A percentile compares a stretch with the other conserved stretches of the same genome.
phyloP scores from a whole-genome alignment of 2,113 vertebrate genomes.

The Rhynchomys soricoides region DNA sequence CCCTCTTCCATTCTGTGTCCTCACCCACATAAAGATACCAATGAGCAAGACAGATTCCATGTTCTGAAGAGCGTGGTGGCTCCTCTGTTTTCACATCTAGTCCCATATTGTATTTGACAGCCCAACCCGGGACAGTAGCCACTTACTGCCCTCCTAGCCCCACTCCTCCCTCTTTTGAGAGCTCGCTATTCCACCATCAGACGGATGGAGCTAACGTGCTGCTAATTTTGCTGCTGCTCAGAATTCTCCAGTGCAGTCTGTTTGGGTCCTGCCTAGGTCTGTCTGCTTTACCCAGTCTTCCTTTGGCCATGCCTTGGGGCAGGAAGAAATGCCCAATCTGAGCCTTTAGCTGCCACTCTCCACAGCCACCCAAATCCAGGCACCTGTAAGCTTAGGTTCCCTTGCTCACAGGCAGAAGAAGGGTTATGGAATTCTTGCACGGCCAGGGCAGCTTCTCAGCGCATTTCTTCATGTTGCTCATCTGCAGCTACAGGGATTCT shows the following conservation, averaged over 20 bases:
- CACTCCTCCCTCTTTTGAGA: not conserved
- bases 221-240: not conserved
- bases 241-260: not conserved
- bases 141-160: not conserved
- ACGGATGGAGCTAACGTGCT: not conserved
- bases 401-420: not conserved
- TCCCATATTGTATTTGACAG: accelerated
- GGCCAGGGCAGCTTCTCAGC: not conserved
- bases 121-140: not conserved
- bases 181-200: not conserved
- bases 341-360: not conserved
- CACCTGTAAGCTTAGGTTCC: not conserved
- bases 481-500: not conserved
- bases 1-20: not conserved
- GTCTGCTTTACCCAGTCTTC: not conserved
- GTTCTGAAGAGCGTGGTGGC: not conserved
- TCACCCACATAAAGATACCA: not conserved
- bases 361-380: not conserved
- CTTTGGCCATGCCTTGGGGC: not conserved
- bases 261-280: not conserved
- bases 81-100: not conserved
- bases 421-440: not conserved
- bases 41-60: not conserved
- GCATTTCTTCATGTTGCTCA: not conserved
- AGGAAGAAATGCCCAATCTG: not conserved